Evolutionary conservation across 2,797 vertebrate species (phyloP).

Genomic region (Paratrypauchen microcephalus): DNA sequence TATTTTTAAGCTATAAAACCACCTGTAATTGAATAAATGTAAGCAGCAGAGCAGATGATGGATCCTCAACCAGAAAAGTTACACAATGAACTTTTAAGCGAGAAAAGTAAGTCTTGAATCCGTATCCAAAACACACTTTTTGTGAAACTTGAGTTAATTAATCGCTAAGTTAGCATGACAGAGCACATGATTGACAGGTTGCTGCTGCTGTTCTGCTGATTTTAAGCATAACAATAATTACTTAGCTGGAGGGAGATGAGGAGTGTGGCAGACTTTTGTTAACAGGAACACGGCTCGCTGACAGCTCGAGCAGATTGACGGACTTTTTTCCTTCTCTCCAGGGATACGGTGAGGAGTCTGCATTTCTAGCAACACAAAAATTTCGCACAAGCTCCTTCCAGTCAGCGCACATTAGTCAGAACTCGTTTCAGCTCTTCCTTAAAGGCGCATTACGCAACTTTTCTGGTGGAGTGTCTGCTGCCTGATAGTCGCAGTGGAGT

Average conservation of each 20-base stretch:
- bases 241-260: slow-evolving; percentile 1
- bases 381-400: not conserved
- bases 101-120: no score
- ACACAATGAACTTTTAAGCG: no score
- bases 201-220: slow-evolving; percentile 4
- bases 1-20: no score
- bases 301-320: not conserved
- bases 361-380: not conserved
- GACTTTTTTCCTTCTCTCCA: not conserved
- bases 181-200: slow-evolving; percentile 6
- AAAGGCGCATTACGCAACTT: no score
- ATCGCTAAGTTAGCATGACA: not conserved
- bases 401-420: not conserved
- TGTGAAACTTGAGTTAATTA: not conserved
- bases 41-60: no score
- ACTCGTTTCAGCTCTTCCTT: not conserved
- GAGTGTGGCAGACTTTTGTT: slow-evolving; percentile 1
- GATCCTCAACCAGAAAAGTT: no score
- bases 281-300: not conserved
- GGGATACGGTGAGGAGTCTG: not conserved
- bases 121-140: not conserved
- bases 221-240: slow-evolving; percentile 12
- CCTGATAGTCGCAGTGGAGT: no score
- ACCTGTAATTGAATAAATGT: no score
- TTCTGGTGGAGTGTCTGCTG: no score